A percentile compares a stretch with the other conserved stretches of the same genome.
These are phyloP conservation scores for Anabas testudineus DNA, from an alignment of 2,797 vertebrate species.

Conservation along the genomic window DNA sequence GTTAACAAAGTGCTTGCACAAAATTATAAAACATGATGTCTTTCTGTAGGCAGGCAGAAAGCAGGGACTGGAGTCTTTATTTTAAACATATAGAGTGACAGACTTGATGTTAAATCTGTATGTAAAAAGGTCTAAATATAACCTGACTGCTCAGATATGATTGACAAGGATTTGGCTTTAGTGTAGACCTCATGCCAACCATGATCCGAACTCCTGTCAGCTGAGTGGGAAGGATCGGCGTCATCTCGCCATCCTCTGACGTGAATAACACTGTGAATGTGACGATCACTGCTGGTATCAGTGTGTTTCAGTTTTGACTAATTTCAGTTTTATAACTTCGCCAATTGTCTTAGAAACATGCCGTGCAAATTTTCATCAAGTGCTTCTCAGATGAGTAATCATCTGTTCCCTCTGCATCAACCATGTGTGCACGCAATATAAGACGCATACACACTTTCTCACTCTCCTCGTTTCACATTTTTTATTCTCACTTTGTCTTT, in stretches of 20 bases:
- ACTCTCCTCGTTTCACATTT: slow-evolving; percentile 1
- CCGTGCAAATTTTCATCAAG: slow-evolving; percentile 42
- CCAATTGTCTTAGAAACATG: slow-evolving; percentile 35
- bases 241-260: slow-evolving; percentile 43
- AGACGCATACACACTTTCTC: slow-evolving; percentile 4
- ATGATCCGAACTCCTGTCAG: slow-evolving; percentile 30
- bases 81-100: not conserved
- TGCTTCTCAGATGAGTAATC: slow-evolving; percentile 65
- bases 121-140: slow-evolving; percentile 29
- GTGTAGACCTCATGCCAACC: slow-evolving; percentile 38
- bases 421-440: too few relatives aligned
- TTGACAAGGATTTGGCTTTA: slow-evolving; percentile 27
- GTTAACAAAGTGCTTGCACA: slow-evolving; percentile 33
- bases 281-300: slow-evolving; percentile 9
- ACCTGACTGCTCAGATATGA: slow-evolving; percentile 14
- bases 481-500: slow-evolving; percentile 31
- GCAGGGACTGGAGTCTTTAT: not conserved
- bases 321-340: slow-evolving; percentile 43
- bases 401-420: slow-evolving; percentile 35
- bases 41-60: slow-evolving; percentile 6
- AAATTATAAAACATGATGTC: slow-evolving; percentile 42
- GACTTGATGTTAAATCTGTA: not conserved
- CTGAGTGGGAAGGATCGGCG: slow-evolving; percentile 54
- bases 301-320: slow-evolving; percentile 2
- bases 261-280: not conserved